A percentile compares a stretch with the other conserved stretches of the same genome.
These are phyloP conservation scores for Oncorhynchus gorbuscha DNA, from an alignment of 2,113 vertebrate species.

Conservation along the genomic window DNA sequence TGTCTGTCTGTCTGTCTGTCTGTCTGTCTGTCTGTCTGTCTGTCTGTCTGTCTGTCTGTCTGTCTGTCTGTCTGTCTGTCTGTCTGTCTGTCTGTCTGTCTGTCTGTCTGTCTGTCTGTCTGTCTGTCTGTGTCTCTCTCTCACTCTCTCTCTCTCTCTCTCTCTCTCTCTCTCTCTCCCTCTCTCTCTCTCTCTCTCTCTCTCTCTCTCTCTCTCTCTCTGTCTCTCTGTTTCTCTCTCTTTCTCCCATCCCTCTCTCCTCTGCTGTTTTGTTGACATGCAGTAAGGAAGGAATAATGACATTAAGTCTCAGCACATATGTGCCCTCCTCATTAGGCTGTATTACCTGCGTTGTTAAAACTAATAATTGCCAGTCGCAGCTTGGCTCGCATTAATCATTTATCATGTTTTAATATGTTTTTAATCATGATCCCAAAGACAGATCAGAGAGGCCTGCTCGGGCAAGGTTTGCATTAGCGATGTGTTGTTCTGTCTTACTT, in stretches of 20 bases:
- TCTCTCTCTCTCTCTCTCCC: not conserved
- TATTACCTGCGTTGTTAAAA: constrained; percentile 94
- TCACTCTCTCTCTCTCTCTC: constrained; percentile 56
- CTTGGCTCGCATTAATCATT: constrained; percentile 91
- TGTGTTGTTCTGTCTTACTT: constrained; percentile 25
- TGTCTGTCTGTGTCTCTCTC: no score
- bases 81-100: no score
- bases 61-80: no score
- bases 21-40: no score
- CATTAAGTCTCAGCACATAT: constrained; percentile 84
- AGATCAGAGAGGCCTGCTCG: constrained; percentile 77
- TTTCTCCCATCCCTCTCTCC: constrained; percentile 6
- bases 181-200: not conserved
- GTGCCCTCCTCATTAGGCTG: constrained; percentile 89
- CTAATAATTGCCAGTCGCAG: constrained; percentile 93
- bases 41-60: no score
- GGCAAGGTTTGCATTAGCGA: constrained; percentile 75
- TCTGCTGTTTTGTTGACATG: constrained; percentile 83
- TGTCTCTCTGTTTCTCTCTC: no score
- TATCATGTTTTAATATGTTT: constrained; percentile 96
- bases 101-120: no score
- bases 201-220: no score
- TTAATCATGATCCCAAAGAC: constrained; percentile 91
- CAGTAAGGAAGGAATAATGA: constrained; percentile 79
- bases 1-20: no score